phyloP scores from a whole-genome alignment of 2,797 vertebrate species.

The Mus spretus region DNA sequence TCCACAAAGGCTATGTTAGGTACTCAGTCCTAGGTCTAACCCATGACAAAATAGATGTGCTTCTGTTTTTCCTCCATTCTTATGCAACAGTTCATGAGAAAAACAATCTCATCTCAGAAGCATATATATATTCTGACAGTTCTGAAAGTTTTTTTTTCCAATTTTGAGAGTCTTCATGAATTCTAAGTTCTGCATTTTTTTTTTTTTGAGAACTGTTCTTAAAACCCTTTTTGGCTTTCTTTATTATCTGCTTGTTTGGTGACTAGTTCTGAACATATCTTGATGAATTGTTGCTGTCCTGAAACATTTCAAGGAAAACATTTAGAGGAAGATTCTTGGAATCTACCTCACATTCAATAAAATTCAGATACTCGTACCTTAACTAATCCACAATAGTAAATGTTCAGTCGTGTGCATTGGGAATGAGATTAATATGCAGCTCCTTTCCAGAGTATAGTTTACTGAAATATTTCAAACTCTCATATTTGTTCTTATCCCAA shows the following conservation, averaged over 20 bases:
- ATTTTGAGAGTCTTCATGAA: slow-evolving; percentile 96
- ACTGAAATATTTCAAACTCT: neutral
- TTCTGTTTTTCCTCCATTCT: slow-evolving; percentile 95
- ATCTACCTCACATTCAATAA: slow-evolving; percentile 95
- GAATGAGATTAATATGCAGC: neutral
- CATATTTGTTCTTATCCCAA: neutral
- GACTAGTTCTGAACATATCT: slow-evolving; percentile 97
- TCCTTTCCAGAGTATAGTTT: neutral
- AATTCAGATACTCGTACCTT: slow-evolving; percentile 97
- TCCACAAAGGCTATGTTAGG: slow-evolving; percentile 97
- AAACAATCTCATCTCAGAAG: slow-evolving; percentile 85
- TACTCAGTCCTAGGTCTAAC: slow-evolving; percentile 95
- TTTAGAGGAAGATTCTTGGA: slow-evolving; percentile 96
- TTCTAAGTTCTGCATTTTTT: slow-evolving; percentile 94
- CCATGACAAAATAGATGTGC: slow-evolving; percentile 82
- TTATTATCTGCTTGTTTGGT: slow-evolving; percentile 94
- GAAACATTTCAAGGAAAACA: slow-evolving; percentile 84
- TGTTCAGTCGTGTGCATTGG: neutral
- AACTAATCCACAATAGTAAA: slow-evolving; percentile 87
- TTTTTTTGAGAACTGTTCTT: slow-evolving; percentile 96
- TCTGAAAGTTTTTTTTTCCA: slow-evolving; percentile 93
- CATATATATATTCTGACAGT: slow-evolving; percentile 93
- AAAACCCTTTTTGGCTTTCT: slow-evolving; percentile 94
- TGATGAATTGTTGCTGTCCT: slow-evolving; percentile 98
- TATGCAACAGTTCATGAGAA: slow-evolving; percentile 94